These are phyloP conservation scores for Sarcophaga bullata DNA, from an alignment of 1,140 invertebrate genomes.

Conservation along the genomic window DNA sequence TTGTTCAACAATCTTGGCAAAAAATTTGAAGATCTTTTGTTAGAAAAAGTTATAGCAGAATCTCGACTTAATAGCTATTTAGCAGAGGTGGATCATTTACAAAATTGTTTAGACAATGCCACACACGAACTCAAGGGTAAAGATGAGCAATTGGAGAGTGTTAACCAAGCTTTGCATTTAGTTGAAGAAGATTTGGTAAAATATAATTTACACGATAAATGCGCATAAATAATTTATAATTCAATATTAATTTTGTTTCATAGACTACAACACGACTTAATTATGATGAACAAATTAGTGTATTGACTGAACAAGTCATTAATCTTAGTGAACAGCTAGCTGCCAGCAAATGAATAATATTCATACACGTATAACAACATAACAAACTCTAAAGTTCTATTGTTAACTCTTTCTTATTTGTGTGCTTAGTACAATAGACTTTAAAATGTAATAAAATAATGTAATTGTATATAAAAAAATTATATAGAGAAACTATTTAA, in stretches of 20 bases:
- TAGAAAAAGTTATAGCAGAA: slow-evolving; percentile 57
- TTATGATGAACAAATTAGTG: slow-evolving; percentile 88
- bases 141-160: slow-evolving; percentile 68
- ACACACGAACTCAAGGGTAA: slow-evolving; percentile 62
- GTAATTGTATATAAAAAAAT: slow-evolving; percentile 34
- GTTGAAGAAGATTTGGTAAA: slow-evolving; percentile 69
- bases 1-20: slow-evolving; percentile 59
- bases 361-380: not conserved
- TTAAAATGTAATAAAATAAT: slow-evolving; percentile 20
- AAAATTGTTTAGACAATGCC: slow-evolving; percentile 61
- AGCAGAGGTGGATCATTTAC: slow-evolving; percentile 57
- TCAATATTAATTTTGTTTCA: slow-evolving; percentile 47
- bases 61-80: slow-evolving; percentile 56
- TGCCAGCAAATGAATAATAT: slow-evolving; percentile 54
- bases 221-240: not conserved
- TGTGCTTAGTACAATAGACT: not conserved
- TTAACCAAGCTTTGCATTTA: slow-evolving; percentile 66
- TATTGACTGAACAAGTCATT: slow-evolving; percentile 92
- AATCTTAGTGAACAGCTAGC: slow-evolving; percentile 88
- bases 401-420: not conserved
- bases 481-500: slow-evolving; percentile 32
- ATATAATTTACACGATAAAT: slow-evolving; percentile 46
- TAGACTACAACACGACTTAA: slow-evolving; percentile 77
- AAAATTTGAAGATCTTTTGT: slow-evolving; percentile 61
- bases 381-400: not conserved